A percentile compares a stretch with the other conserved stretches of the same genome.
Conservation (phyloP, 53 echinoderm and acorn worm species). For the Zoroaster sp. region DNA sequence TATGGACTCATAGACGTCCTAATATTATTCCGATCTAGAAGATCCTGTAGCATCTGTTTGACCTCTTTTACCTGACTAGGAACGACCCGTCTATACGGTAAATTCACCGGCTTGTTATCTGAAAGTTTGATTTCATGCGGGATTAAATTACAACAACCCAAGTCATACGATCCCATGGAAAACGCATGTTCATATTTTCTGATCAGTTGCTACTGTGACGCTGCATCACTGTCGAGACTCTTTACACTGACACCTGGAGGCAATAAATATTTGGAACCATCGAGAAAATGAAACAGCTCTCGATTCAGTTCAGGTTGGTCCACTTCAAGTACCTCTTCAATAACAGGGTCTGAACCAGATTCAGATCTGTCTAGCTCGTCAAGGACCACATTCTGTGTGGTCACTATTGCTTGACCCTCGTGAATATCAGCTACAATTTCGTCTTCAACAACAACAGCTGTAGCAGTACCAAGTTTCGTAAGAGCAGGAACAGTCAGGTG, state of each 20-base stretch:
- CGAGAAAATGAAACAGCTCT: neutral
- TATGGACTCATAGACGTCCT: slow-evolving; percentile 48
- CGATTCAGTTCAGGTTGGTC: neutral
- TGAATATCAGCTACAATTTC: neutral
- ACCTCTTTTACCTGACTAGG: slow-evolving; percentile 67
- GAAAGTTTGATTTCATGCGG: slow-evolving; percentile 35
- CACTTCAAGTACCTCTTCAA: neutral
- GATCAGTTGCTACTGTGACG: slow-evolving; percentile 17
- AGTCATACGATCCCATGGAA: slow-evolving; percentile 31
- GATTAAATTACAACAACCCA: slow-evolving; percentile 50
- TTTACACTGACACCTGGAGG: neutral
- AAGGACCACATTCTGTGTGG: neutral
- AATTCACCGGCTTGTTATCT: slow-evolving; percentile 31
- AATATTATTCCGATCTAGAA: slow-evolving; percentile 43
- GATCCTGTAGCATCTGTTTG: slow-evolving; percentile 60
- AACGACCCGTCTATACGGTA: slow-evolving; percentile 63
- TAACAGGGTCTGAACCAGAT: neutral
- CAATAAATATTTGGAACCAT: neutral
- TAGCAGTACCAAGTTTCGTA: neutral
- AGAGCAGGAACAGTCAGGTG: neutral
- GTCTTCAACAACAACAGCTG: neutral
- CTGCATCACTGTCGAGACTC: neutral
- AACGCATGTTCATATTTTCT: slow-evolving; percentile 53
- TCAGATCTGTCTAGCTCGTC: neutral
- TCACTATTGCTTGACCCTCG: neutral